Base-by-base conservation (phyloP, 2,797 vertebrate genomes). In the Sandelia bainsii region DNA sequence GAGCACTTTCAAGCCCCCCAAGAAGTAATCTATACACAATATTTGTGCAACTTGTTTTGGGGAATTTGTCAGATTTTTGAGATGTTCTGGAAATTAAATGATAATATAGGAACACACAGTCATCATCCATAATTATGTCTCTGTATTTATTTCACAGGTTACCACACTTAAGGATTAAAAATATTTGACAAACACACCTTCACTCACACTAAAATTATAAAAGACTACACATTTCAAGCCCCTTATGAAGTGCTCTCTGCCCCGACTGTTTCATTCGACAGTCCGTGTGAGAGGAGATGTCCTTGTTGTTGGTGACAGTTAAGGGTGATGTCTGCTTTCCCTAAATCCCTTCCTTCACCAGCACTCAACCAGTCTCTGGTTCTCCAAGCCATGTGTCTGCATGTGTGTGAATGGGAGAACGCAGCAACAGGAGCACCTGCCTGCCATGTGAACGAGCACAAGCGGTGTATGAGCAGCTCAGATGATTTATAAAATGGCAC, bases 221-320 rank as follows among this genome's bases (percentile, higher is more conserved):
- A 17, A 6, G 16, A 17, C 20, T n/a, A 16, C 37, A 68, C 49
- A 49, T 67, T 37, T 63, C 4, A 40, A 75, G 72, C 69, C 72
- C 74, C 50, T 13, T 51, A 44, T 67, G 66, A 83, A 67, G 75
- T 67, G 57, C n/a, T 63, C 49, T 59, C 25, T 51, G 45, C 46
- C 57, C 32, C 42, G 72, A 50, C 56, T 42, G n/a, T 77, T 82
- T 73, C 59, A 59, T 54, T 59, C 20, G 23, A 67, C 62, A 37
- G n/a, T 75, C 72, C 71, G 23, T 77, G 72, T 84, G 91, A 94
- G 88, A 79, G 0, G 65, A 92, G 92, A 93, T 93, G 90, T 89
- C 94, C 94, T 95, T 95, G 93, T 95, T 95, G 93, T 83, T 80
- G 86, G 84, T 95, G 94, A 93, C 92, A 94, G 94, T 68, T 90